Base-by-base conservation (phyloP, 2,113 vertebrate genomes). In the Phylloscopus whistleri region DNA sequence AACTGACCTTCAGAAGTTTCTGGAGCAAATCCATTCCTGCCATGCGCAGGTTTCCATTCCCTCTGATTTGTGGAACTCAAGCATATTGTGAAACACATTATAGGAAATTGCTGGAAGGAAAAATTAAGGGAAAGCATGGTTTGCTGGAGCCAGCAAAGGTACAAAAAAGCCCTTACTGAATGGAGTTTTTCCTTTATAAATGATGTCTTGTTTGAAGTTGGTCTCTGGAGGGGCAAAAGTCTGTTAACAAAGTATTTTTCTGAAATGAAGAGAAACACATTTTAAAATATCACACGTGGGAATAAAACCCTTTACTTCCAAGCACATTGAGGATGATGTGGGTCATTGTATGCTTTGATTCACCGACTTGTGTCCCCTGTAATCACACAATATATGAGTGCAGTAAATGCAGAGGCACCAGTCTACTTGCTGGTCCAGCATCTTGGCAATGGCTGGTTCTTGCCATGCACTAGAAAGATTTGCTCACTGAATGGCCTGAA, bases 211-310 rank as follows among this genome's bases (percentile, higher is more conserved):
- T 92, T 91, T 91, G 84, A 94, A 94, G 94, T 75, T 7, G 0
- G 66, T 87, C 91, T 84, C 95, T 89, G 39, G 91, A 90, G 80
- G 23, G 3, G 16, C 15, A 69, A 48, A 90, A 87, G 22, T 44
- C 76, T 84, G 84, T 90, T 87, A 93, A 83, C 44, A 84, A 92
- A 84, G 60, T 74, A 66, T 83, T 94, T 89, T 87, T 78, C 66
- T 87, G 84, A 95, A 94, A 94, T 33, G 3, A 91, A 77, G 70
- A 74, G 27, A 51, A 93, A 86, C 7, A 31, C 11, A 62, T 67
- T 94, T 87, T 82, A 76, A 80, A 93, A 73, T 43, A 82, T 7
- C 7, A 44, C 16, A 22, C 16, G 3, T 17, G 56, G 75, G 64
- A 91, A 83, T 80, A 89, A 93, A 88, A 39, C 28, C 27, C 55